Evolutionary conservation across 2,888 invertebrate species (phyloP).

Genomic region (Portevinia maculata): DNA sequence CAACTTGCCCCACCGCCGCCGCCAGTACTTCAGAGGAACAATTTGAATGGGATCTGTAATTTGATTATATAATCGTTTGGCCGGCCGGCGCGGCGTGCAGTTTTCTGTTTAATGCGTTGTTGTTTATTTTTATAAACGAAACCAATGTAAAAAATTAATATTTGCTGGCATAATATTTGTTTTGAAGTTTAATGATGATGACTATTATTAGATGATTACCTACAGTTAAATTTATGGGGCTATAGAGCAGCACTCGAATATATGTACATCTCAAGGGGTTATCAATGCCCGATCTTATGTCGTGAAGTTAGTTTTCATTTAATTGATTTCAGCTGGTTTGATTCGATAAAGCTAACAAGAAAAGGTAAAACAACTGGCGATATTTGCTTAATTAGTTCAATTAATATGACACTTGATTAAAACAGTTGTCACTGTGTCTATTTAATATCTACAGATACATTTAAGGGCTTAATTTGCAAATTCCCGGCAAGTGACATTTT

Average conservation of each 20-base stretch:
- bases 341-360: background rate
- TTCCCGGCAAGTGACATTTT: too few species aligned
- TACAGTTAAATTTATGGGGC: background rate
- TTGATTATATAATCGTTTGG: conserved; percentile 10
- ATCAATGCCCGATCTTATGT: background rate
- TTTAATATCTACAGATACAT: too few species aligned
- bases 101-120: background rate
- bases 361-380: background rate
- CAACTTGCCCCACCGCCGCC: background rate
- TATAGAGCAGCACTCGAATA: background rate
- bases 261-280: conserved; percentile 15
- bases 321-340: too few species aligned
- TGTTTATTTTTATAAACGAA: background rate
- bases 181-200: conserved; percentile 29
- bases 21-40: too few species aligned
- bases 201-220: conserved; percentile 30
- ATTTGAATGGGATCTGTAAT: conserved; percentile 11
- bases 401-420: too few species aligned
- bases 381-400: background rate
- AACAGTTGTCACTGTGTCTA: too few species aligned
- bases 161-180: background rate
- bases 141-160: conserved; percentile 5
- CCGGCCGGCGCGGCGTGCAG: background rate
- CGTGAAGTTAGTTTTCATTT: background rate
- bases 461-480: too few species aligned